Evolutionary conservation across 2,797 vertebrate species (phyloP).

Genomic region (Esox masquinongy): DNA sequence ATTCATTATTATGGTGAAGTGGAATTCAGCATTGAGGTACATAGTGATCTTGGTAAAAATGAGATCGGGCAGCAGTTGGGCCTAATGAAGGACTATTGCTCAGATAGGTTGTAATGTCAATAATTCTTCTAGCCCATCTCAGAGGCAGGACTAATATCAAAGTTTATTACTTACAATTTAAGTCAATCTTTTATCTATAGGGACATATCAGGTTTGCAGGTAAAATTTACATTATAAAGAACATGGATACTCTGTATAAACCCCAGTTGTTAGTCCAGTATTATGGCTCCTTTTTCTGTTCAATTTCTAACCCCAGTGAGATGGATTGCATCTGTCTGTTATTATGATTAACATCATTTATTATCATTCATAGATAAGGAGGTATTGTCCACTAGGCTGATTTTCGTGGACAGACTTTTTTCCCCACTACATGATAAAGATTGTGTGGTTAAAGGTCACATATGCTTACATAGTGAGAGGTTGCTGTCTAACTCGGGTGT

Average conservation of each 20-base stretch:
- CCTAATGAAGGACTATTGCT: not conserved
- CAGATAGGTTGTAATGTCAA: not conserved
- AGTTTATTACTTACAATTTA: not conserved
- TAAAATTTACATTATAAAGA: not conserved
- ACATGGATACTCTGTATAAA: not conserved
- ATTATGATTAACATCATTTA: constrained; percentile 53
- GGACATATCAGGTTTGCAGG: not conserved
- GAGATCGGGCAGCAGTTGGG: not conserved
- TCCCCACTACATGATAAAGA: constrained; percentile 35
- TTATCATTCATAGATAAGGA: constrained; percentile 38
- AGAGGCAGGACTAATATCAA: not conserved
- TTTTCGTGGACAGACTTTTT: constrained; percentile 36
- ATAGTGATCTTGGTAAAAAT: not conserved
- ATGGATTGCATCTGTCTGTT: constrained; percentile 51
- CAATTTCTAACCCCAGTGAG: constrained; percentile 3
- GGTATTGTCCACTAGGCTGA: constrained; percentile 34
- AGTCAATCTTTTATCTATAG: not conserved
- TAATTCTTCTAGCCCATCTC: not conserved
- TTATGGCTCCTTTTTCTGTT: too few relatives aligned
- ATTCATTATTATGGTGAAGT: constrained; percentile 14
- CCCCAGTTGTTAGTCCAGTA: constrained; percentile 42
- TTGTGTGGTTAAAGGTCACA: constrained; percentile 30
- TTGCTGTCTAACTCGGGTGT: not conserved
- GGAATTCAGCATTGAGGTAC: not conserved
- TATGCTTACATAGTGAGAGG: constrained; percentile 25